These are phyloP conservation scores for Antechinus flavipes DNA, from an alignment of 2,113 vertebrate genomes.

Conservation along the genomic window DNA sequence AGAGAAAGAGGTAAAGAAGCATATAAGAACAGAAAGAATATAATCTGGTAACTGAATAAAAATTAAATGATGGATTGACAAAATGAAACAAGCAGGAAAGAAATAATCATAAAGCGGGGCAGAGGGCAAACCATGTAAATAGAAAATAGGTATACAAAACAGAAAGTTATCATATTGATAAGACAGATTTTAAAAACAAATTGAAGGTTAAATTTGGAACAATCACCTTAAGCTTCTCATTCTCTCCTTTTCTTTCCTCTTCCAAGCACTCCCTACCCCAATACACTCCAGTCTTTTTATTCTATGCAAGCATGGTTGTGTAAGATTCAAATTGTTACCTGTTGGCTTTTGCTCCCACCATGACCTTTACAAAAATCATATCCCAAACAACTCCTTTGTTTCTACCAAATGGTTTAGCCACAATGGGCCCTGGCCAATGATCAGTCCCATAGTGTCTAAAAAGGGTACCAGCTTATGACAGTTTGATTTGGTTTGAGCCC, in stretches of 20 bases:
- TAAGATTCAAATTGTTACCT: background rate
- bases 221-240: conserved; percentile 34
- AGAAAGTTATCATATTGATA: background rate
- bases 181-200: conserved; percentile 5
- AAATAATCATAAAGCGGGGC: conserved; percentile 32
- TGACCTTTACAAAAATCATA: background rate
- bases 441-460: conserved; percentile 50
- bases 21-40: background rate
- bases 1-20: background rate
- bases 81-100: conserved; percentile 14
- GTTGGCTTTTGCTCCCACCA: background rate
- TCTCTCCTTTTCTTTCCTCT: conserved; percentile 1
- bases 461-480: conserved; percentile 60
- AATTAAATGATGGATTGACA: background rate
- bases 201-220: background rate
- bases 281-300: conserved; percentile 2
- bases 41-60: conserved; percentile 12
- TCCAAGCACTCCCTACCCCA: conserved; percentile 11
- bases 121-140: background rate
- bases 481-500: conserved; percentile 69
- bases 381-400: conserved; percentile 45
- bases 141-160: conserved; percentile 10
- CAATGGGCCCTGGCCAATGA: conserved; percentile 44
- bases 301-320: conserved; percentile 8
- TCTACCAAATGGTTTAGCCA: conserved; percentile 51